Base-by-base conservation (phyloP, 2,888 invertebrate genomes). In the Megamerina dolium region DNA sequence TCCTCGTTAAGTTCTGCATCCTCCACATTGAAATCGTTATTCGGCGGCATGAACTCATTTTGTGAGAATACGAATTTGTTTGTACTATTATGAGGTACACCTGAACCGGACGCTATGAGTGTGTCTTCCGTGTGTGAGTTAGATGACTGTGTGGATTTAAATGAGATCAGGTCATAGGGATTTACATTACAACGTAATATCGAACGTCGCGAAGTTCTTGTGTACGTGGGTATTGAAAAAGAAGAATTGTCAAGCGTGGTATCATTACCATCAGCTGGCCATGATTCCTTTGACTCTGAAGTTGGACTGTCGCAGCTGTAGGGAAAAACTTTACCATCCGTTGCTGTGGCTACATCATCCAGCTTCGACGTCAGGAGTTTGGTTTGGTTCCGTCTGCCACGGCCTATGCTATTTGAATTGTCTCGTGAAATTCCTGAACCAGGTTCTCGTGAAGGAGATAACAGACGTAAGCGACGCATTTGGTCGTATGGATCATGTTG, bases 131-230 rank as follows among this genome's bases (percentile, higher is more conserved):
- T 41, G 20, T 35, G 23, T 19, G 43, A 38, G 39, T 37, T 31
- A 3, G 16, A 30, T 10, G 13, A 35, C 34, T 37, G 35, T 44
- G 48, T 43, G 27, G 39, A 38, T 51, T 63, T 75, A 50, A 73
- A 73, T 66, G 85, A 81, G 57, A 88, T 81, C 61, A 89, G 75
- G 53, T 87, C 85, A 64, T 89, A 89, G 3, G 89, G 87, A 69
- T 88, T 89, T 30, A 89, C 85, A 65, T 85, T 81, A 72, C 88
- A 89, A 57, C 87, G 84, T 31, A 89, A 73, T 52, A 89, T 89
- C 14, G 88, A 88, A 52, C 79, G 82, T 33, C 83, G 66, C 14
- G 41, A 29, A 12, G 41, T 26, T 5, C 21, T 26, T 37, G 46
- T 18, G 8, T 43, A 35, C 6, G 37, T 12, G 16, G 38, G 41